Evolutionary conservation across 2,888 invertebrate species (phyloP).

Genomic region (Acanthosepion lycidas): DNA sequence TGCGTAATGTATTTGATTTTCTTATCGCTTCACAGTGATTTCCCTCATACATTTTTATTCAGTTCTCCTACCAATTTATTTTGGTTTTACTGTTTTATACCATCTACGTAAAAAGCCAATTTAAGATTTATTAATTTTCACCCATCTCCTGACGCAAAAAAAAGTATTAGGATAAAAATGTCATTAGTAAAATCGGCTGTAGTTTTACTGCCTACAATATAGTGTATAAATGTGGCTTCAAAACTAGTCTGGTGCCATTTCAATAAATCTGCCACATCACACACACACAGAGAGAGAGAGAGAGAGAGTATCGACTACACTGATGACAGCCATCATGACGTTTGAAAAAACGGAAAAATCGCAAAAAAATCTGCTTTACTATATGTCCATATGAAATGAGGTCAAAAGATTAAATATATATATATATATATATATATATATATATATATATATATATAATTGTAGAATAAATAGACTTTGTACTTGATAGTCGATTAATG

Average conservation of each 20-base stretch:
- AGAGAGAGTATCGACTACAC: background rate
- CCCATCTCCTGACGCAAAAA: background rate
- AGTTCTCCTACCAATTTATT: background rate
- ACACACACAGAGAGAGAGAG: too few relatives aligned
- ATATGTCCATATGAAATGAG: background rate
- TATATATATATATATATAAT: background rate
- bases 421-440: too few relatives aligned
- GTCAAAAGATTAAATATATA: background rate
- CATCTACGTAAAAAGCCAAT: background rate
- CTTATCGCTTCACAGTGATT: background rate
- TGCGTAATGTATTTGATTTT: background rate
- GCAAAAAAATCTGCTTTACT: background rate
- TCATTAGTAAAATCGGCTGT: background rate
- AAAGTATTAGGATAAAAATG: background rate
- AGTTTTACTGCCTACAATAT: background rate
- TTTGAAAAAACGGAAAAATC: background rate
- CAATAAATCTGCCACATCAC: background rate
- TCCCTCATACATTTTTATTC: background rate
- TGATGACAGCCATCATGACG: background rate
- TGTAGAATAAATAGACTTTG: background rate
- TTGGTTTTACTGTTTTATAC: background rate
- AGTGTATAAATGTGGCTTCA: background rate
- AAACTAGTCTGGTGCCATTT: background rate
- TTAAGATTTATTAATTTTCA: background rate
- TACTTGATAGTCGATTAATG: background rate